Evolutionary conservation across 2,113 vertebrate genomes (phyloP), one percentile per base, ranked within the genome.

Genomic region (Baryphthengus martii): DNA sequence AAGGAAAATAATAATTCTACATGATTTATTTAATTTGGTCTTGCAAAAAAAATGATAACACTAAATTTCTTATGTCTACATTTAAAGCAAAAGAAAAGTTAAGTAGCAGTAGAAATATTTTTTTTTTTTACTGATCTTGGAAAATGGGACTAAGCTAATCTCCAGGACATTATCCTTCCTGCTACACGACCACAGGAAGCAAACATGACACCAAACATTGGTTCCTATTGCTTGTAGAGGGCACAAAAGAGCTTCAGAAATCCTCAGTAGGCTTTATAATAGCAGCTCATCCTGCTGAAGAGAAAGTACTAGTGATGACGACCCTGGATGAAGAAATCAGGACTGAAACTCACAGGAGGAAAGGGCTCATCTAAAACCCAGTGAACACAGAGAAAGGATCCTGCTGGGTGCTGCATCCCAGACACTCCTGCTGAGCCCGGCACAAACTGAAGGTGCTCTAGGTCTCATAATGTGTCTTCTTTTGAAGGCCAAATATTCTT

Each of bases 1-100:
- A 82, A 90, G 45, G 84, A 95, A 96, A 93, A 93, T 61, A 80
- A 86, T 74, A 92, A 87, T 89, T 96, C 87, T 74, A 89, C 53
- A 39, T 90, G 31, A 29, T 77, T 94, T 97, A 35, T 49, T 35
- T 26, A n/a, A 90, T 93, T 96, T 97, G 76, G 79, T 95, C 87
- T 96, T 88, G 68, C 59, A 96, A 88, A 88, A 88, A 88, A 96
- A 92, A 89, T 76, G 20, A 16, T 66, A 90, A 33, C 11, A 29
- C 8, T 37, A 29, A 17, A 53, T 78, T 53, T 33, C 62, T 78
- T 72, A 12, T 1, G 0, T 5, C 6, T 81, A 58, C 3, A 28
- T 50, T n/a, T 31, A 74, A 74, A 59, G 4, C 5, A 33, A 39
- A 23, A 47, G 44, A 68, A 37, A 33, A 45, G 29, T 24, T 84